Conservation (phyloP, 2,888 invertebrate genomes). For the Sphecodes monilicornis region DNA sequence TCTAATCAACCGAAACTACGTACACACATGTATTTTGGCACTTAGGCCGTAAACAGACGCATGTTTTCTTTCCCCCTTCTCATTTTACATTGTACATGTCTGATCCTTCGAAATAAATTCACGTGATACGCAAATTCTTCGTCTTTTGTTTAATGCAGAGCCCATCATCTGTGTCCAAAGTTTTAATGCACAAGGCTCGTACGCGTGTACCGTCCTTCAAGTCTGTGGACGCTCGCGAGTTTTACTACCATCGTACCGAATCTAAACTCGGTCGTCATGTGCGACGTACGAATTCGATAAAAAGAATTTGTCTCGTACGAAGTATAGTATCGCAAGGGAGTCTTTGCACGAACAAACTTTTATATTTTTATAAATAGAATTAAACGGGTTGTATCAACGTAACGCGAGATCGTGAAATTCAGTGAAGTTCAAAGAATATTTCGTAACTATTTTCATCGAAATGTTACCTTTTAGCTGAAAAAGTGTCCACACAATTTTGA, state of each 20-base stretch:
- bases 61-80: slow-evolving; percentile 57
- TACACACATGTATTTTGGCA: slow-evolving; percentile 51
- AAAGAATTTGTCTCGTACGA: not conserved
- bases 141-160: slow-evolving; percentile 59
- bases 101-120: slow-evolving; percentile 65
- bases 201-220: not conserved
- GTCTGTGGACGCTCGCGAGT: not conserved
- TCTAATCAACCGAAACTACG: slow-evolving; percentile 23
- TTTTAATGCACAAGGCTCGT: slow-evolving; percentile 1
- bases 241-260: not conserved
- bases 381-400: too few species aligned
- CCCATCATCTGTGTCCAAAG: slow-evolving; percentile 39
- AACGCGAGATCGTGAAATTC: too few species aligned
- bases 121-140: slow-evolving; percentile 57
- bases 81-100: slow-evolving; percentile 60
- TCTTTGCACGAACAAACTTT: not conserved
- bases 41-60: slow-evolving; percentile 54
- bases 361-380: not conserved
- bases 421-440: not conserved
- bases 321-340: not conserved
- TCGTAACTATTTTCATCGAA: not conserved
- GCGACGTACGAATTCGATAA: not conserved
- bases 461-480: not conserved
- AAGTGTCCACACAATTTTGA: not conserved
- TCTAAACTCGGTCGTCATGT: not conserved